phyloP scores from a whole-genome alignment of 2,888 invertebrate genomes.

The Melangyna quadrimaculata region DNA sequence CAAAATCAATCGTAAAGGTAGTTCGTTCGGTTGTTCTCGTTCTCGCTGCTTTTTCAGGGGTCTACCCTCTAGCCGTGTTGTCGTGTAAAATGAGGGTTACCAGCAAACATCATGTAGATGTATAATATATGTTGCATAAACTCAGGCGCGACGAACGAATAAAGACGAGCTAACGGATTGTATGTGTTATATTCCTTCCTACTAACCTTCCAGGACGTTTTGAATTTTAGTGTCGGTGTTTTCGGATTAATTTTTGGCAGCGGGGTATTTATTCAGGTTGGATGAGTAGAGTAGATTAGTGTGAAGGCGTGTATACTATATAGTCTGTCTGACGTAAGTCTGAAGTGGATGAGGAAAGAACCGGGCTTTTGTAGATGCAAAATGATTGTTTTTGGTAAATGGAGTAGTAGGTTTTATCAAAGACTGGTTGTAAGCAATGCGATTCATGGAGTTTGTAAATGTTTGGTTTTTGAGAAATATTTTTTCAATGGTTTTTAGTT shows the following conservation, averaged over 20 bases:
- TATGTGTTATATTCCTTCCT: constrained; percentile 23
- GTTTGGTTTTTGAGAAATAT: too few species aligned
- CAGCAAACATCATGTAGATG: constrained; percentile 42
- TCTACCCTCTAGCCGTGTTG: neutral
- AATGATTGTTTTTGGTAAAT: neutral
- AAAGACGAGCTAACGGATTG: neutral
- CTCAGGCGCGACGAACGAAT: constrained; percentile 12
- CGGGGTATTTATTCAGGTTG: constrained; percentile 50
- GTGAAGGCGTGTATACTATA: constrained; percentile 55
- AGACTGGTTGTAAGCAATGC: neutral
- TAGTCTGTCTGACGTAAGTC: constrained; percentile 39
- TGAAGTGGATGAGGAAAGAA: constrained; percentile 3
- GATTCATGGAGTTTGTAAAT: neutral
- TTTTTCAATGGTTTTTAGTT: too few species aligned
- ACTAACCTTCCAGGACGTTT: constrained; percentile 66
- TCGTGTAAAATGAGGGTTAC: constrained; percentile 10
- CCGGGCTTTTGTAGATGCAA: neutral
- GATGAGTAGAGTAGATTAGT: constrained; percentile 64
- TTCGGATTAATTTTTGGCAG: constrained; percentile 70
- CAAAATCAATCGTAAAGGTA: constrained; percentile 72
- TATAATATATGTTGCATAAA: constrained; percentile 38
- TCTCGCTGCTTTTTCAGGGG: constrained; percentile 20
- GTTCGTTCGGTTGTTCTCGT: constrained; percentile 61
- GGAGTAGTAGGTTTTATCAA: neutral
- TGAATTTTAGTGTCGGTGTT: constrained; percentile 71